Evolutionary conservation across 2,797 vertebrate species (phyloP), one percentile per base, ranked within the genome.

Genomic region (Tragelaphus oryx): DNA sequence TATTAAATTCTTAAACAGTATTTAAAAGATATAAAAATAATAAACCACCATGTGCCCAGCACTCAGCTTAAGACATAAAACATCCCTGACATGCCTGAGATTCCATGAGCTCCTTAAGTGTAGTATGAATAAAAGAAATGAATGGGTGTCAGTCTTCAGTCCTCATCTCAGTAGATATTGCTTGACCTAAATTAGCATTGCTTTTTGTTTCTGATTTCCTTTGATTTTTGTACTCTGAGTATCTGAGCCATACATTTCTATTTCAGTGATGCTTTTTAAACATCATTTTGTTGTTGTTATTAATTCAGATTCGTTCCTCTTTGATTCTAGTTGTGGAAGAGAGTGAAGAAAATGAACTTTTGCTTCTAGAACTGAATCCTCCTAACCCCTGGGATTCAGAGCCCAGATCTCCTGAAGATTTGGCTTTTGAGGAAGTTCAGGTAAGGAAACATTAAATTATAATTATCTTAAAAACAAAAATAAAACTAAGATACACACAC

Each of bases 301-400:
- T 80, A 44, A 95, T 46, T 28, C 28, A 74, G 13, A 76, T 78
- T 75, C 46, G 37, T 82, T 46, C 41, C 22, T 26, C 41, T 97
- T 95, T 90, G 94, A 54, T 95, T 97, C 55, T 93, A 99, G 99
- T 98, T 50, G 96, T 99, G 11, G 98, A 97, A 92, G 93, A 91
- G 92, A 98, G 98, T 81, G 97, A 98, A 92, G 91, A 96, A 8
- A 98, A 98, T 7, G 97, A 98, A 14, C 94, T 99, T 91, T 97
- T 97, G 86, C 94, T 99, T 93, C 11, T 99, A 28, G 99, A 99
- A 97, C 87, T 99, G 92, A 98, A 91, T 92, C 99, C 99, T 48
- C 84, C 98, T 57, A 98, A 99, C 74, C 99, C 99, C 55, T 99
- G 99, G 99, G 97, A 98, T 37, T n/a, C 54, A 74, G 98, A 99